These are phyloP conservation scores for Tachuris rubrigastra DNA, from an alignment of 2,113 vertebrate genomes.

Conservation along the genomic window DNA sequence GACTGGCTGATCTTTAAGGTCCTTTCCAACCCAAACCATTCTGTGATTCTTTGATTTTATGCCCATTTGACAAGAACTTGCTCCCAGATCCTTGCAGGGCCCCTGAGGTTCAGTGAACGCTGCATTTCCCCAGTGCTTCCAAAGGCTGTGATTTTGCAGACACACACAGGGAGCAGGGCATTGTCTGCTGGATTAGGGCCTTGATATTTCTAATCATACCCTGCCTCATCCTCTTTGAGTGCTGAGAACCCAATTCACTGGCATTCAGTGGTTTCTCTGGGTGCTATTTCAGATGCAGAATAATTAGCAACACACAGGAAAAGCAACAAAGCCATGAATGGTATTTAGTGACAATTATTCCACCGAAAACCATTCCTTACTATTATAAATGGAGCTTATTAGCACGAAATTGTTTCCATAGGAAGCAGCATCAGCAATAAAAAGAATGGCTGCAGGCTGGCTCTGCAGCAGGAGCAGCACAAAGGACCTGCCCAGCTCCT, in stretches of 20 bases:
- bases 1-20: accelerated
- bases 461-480: slow-evolving; percentile 67
- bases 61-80: background rate
- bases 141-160: slow-evolving; percentile 49
- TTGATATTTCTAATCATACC: slow-evolving; percentile 65
- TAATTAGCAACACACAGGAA: slow-evolving; percentile 78
- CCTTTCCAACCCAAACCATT: background rate
- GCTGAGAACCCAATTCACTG: slow-evolving; percentile 71
- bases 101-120: background rate
- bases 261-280: slow-evolving; percentile 71
- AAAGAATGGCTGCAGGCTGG: slow-evolving; percentile 75
- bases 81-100: background rate
- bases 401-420: slow-evolving; percentile 80
- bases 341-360: slow-evolving; percentile 82
- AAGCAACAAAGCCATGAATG: slow-evolving; percentile 81
- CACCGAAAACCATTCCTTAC: slow-evolving; percentile 75
- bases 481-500: slow-evolving; percentile 20
- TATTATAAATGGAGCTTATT: slow-evolving; percentile 83
- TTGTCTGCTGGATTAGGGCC: slow-evolving; percentile 66
- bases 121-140: background rate
- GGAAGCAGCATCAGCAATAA: slow-evolving; percentile 78
- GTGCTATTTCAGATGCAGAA: slow-evolving; percentile 77
- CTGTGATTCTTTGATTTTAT: background rate
- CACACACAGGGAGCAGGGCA: slow-evolving; percentile 16
- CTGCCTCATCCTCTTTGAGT: slow-evolving; percentile 54